A percentile compares a stretch with the other conserved stretches of the same genome.
These are phyloP conservation scores for Lepidochitona cinerea DNA, from an alignment of 2,888 invertebrate species.

Conservation along the genomic window DNA sequence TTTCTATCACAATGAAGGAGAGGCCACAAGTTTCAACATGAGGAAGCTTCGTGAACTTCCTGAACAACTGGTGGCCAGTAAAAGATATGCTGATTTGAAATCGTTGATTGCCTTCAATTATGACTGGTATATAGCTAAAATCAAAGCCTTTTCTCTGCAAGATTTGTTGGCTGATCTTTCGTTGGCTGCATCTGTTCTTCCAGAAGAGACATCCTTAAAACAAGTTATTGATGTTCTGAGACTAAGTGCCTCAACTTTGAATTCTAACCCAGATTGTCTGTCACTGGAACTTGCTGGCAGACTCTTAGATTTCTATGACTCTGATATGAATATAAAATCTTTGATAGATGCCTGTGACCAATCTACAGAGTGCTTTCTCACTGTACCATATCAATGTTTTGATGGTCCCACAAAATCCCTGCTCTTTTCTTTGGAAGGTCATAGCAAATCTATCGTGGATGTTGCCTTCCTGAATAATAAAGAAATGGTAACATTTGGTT, in stretches of 20 bases:
- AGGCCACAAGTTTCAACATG: slow-evolving; percentile 75
- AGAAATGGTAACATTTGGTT: slow-evolving; percentile 22
- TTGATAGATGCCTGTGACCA: slow-evolving; percentile 31
- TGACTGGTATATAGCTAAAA: background rate
- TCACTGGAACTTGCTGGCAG: background rate
- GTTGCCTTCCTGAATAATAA: slow-evolving; percentile 22
- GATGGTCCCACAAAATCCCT: slow-evolving; percentile 33
- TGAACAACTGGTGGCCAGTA: slow-evolving; percentile 21
- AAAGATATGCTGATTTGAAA: background rate
- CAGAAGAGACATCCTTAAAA: background rate
- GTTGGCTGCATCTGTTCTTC: background rate
- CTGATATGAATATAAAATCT: slow-evolving; percentile 21
- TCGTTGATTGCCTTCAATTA: background rate
- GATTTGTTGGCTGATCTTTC: background rate
- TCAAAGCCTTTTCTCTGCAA: slow-evolving; percentile 5
- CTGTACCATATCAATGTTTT: slow-evolving; percentile 28
- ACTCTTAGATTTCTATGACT: slow-evolving; percentile 6
- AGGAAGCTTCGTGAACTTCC: slow-evolving; percentile 39
- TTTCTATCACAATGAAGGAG: slow-evolving; percentile 6
- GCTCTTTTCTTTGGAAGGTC: slow-evolving; percentile 26
- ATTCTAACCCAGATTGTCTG: background rate
- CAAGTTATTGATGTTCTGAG: background rate
- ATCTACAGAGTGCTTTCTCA: slow-evolving; percentile 21
- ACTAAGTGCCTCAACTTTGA: background rate
- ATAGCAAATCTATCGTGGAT: slow-evolving; percentile 27